These are phyloP conservation scores for Cydia pomonella DNA, from an alignment of 1,140 invertebrate species.

Conservation along the genomic window DNA sequence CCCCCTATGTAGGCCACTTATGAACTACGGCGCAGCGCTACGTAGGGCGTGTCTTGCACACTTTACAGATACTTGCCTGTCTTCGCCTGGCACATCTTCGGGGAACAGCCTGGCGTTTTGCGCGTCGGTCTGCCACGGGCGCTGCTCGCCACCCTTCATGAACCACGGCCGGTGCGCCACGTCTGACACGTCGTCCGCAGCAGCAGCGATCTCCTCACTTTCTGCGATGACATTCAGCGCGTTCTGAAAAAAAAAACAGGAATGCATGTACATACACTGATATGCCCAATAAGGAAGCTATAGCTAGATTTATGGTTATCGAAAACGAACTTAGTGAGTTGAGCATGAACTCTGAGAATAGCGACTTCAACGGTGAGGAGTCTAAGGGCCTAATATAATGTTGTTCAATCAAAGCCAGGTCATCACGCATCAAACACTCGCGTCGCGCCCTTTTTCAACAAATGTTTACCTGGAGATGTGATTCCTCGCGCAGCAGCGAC, in stretches of 20 bases:
- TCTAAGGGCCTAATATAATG: too few species aligned
- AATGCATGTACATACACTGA: neutral
- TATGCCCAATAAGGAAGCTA: too few species aligned
- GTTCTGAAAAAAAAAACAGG: slow-evolving; percentile 15
- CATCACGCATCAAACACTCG: too few species aligned
- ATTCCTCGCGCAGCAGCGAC: slow-evolving; percentile 39
- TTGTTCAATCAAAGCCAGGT: too few species aligned
- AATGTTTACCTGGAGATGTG: slow-evolving; percentile 41
- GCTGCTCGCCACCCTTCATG: slow-evolving; percentile 81
- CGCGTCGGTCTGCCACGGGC: slow-evolving; percentile 75
- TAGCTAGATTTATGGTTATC: neutral
- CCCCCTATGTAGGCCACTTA: neutral
- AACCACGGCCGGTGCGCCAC: slow-evolving; percentile 81
- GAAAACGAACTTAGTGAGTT: too few species aligned
- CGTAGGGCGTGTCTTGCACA: neutral
- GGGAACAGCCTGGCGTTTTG: slow-evolving; percentile 83
- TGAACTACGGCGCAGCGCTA: neutral
- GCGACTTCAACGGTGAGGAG: too few species aligned
- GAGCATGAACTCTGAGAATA: too few species aligned
- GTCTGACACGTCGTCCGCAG: slow-evolving; percentile 47
- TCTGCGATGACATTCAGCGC: slow-evolving; percentile 51
- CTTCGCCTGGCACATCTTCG: slow-evolving; percentile 76
- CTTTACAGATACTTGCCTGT: slow-evolving; percentile 51
- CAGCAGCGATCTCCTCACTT: slow-evolving; percentile 44
- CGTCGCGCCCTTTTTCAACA: too few species aligned